phyloP scores from a whole-genome alignment of 2,888 invertebrate species.

The Ecdyonurus torrentis region DNA sequence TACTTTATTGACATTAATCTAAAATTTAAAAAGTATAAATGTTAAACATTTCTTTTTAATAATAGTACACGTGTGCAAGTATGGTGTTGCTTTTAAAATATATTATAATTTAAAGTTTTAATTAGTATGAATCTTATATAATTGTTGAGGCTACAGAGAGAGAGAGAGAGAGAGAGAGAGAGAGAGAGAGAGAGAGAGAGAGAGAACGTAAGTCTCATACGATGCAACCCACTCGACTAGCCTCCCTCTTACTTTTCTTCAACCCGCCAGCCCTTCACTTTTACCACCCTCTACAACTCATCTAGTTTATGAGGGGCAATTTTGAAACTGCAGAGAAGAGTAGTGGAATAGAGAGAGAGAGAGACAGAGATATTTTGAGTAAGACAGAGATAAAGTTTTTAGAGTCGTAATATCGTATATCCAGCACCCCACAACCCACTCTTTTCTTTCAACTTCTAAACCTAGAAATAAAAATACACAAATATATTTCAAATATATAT shows the following conservation, averaged over 20 bases:
- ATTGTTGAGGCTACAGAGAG: neutral
- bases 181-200: too few relatives aligned
- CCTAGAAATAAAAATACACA: neutral
- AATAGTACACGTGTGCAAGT: too few relatives aligned
- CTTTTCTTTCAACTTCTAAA: neutral
- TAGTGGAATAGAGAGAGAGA: neutral
- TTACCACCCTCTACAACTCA: neutral
- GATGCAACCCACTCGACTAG: neutral
- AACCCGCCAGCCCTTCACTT: neutral
- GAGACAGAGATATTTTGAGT: neutral
- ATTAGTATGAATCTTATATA: neutral
- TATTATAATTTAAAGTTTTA: neutral
- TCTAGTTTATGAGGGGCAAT: neutral
- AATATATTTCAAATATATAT: neutral
- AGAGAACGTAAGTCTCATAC: neutral
- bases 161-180: neutral
- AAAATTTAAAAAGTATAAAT: too few relatives aligned
- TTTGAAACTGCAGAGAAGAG: neutral
- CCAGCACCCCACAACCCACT: too few relatives aligned
- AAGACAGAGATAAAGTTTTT: neutral
- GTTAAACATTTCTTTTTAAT: too few relatives aligned
- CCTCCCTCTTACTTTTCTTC: neutral
- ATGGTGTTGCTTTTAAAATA: neutral
- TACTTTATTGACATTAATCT: too few relatives aligned
- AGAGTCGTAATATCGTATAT: neutral